Conservation (phyloP, 2,888 invertebrate species). For the Zaprionus bogoriensis region DNA sequence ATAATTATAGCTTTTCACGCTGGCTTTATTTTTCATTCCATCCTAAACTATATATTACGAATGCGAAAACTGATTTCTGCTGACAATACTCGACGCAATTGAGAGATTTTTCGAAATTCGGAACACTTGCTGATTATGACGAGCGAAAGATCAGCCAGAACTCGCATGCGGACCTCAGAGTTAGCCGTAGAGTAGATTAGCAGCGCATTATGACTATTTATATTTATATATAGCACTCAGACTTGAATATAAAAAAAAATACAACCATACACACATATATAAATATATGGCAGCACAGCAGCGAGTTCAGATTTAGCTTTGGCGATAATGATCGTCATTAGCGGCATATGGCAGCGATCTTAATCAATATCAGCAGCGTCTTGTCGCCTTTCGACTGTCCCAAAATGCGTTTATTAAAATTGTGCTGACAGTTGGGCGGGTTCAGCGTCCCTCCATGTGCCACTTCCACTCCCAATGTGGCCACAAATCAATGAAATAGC, state of each 20-base stretch:
- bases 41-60: too few species aligned
- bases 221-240: constrained; percentile 8
- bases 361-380: constrained; percentile 53
- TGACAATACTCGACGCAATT: neutral
- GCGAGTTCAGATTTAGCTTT: too few species aligned
- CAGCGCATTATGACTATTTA: constrained; percentile 25
- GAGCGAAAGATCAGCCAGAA: constrained; percentile 43
- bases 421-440: constrained; percentile 51
- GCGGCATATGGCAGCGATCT: constrained; percentile 37
- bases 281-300: too few species aligned
- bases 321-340: constrained; percentile 60
- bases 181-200: constrained; percentile 49
- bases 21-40: too few species aligned
- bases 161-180: constrained; percentile 14
- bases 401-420: constrained; percentile 67
- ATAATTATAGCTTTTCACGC: too few species aligned
- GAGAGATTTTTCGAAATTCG: constrained; percentile 19
- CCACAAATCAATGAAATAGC: constrained; percentile 42
- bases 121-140: constrained; percentile 43
- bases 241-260: constrained; percentile 3
- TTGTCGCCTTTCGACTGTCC: constrained; percentile 39
- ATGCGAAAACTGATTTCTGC: neutral
- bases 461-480: neutral
- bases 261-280: constrained; percentile 10
- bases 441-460: constrained; percentile 19